phyloP scores from a whole-genome alignment of 2,113 vertebrate species.

The Heloderma charlesbogerti region DNA sequence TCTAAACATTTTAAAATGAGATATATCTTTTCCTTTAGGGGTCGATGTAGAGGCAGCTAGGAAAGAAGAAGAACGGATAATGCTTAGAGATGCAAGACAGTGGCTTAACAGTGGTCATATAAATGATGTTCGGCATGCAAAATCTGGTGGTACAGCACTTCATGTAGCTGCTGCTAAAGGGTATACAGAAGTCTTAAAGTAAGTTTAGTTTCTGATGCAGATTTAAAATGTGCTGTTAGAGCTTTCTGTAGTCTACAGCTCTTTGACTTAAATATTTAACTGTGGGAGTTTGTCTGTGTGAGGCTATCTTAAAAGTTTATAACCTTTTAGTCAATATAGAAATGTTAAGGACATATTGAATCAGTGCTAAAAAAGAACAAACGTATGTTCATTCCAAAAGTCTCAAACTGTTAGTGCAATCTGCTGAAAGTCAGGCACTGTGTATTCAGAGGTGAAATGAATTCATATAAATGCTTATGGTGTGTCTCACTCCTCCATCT shows the following conservation, averaged over 20 bases:
- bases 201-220: slow-evolving; percentile 70
- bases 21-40: slow-evolving; percentile 75
- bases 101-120: slow-evolving; percentile 99
- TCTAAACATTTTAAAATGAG: background rate
- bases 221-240: slow-evolving; percentile 44
- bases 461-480: background rate
- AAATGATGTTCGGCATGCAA: slow-evolving; percentile 91
- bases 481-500: background rate
- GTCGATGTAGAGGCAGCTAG: slow-evolving; percentile 97
- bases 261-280: slow-evolving; percentile 12
- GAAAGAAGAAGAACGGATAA: slow-evolving; percentile 97
- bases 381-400: background rate
- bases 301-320: background rate
- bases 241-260: background rate
- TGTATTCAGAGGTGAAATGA: background rate
- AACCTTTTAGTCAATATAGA: slow-evolving; percentile 23
- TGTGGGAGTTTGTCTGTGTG: background rate
- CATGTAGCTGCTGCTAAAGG: slow-evolving; percentile 98
- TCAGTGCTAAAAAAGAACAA: too few species aligned
- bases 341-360: background rate
- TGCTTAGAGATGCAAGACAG: slow-evolving; percentile 95
- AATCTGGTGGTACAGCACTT: slow-evolving; percentile 96
- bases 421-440: background rate
- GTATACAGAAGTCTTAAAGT: slow-evolving; percentile 99
- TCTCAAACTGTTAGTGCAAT: background rate